Conservation (phyloP, 53 echinoderm and acorn worm genomes). For the Antedon mediterranea region DNA sequence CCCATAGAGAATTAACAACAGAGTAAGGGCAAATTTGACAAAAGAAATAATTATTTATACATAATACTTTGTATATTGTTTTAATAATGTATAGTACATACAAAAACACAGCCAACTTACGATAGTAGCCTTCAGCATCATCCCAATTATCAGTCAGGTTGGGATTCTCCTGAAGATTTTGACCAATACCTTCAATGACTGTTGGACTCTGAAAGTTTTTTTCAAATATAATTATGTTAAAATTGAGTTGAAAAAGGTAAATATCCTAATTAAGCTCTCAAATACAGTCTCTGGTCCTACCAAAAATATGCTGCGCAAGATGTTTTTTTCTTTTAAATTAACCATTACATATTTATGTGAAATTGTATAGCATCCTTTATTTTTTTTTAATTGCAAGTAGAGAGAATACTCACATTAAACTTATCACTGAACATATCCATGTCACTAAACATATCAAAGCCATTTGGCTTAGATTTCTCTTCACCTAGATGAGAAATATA, state of each 20-base stretch:
- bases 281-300: no score
- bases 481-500: background rate
- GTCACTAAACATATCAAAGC: conserved; percentile 92
- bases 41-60: background rate
- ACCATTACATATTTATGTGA: no score
- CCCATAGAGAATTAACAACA: no score
- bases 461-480: conserved; percentile 31
- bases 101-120: no score
- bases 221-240: no score
- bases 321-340: no score
- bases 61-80: background rate
- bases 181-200: conserved; percentile 45
- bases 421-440: conserved; percentile 69
- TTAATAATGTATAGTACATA: background rate
- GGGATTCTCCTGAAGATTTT: conserved; percentile 73
- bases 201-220: conserved; percentile 90
- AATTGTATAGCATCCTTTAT: no score
- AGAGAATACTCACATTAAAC: conserved; percentile 4
- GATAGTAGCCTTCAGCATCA: conserved; percentile 95
- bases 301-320: no score
- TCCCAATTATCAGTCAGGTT: conserved; percentile 97
- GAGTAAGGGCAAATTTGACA: no score
- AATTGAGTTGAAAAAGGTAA: no score
- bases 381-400: no score
- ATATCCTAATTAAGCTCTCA: no score